Percentiles rank a stretch among this genome's conserved stretches.
These are phyloP conservation scores for Druceiella hillmani DNA, from an alignment of 2,888 invertebrate species.

Conservation along the genomic window DNA sequence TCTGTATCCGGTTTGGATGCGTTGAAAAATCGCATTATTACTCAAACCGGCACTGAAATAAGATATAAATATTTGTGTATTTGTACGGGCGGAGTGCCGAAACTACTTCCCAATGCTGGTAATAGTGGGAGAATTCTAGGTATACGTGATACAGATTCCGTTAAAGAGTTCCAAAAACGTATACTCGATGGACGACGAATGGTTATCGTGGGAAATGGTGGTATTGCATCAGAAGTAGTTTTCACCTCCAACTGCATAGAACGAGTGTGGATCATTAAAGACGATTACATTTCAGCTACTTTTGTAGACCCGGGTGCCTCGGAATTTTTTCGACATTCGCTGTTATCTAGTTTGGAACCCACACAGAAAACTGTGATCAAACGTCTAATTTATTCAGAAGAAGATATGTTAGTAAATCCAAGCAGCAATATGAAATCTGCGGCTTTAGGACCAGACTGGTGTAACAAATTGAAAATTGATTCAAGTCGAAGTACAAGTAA, in stretches of 20 bases:
- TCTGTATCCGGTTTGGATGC: slow-evolving; percentile 55
- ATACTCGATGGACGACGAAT: slow-evolving; percentile 66
- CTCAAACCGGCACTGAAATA: slow-evolving; percentile 50
- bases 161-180: slow-evolving; percentile 67
- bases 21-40: slow-evolving; percentile 46
- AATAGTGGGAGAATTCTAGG: slow-evolving; percentile 68
- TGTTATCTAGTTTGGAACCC: slow-evolving; percentile 29
- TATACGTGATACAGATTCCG: slow-evolving; percentile 93
- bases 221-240: slow-evolving; percentile 95
- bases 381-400: slow-evolving; percentile 64
- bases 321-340: slow-evolving; percentile 72
- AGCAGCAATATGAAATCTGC: slow-evolving; percentile 63
- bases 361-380: slow-evolving; percentile 38
- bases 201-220: slow-evolving; percentile 92
- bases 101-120: slow-evolving; percentile 58
- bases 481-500: slow-evolving; percentile 49
- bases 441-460: slow-evolving; percentile 98
- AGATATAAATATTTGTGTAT: slow-evolving; percentile 80
- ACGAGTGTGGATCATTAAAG: slow-evolving; percentile 91
- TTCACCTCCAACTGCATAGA: slow-evolving; percentile 81
- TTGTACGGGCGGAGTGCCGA: slow-evolving; percentile 87
- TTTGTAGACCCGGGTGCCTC: slow-evolving; percentile 97
- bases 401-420: slow-evolving; percentile 36
- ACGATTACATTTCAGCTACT: slow-evolving; percentile 86
- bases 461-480: slow-evolving; percentile 54